Percentiles rank a stretch among this genome's conserved stretches.
phyloP scores from a whole-genome alignment of 1,140 invertebrate genomes.

The Muscidifurax raptorellus region DNA sequence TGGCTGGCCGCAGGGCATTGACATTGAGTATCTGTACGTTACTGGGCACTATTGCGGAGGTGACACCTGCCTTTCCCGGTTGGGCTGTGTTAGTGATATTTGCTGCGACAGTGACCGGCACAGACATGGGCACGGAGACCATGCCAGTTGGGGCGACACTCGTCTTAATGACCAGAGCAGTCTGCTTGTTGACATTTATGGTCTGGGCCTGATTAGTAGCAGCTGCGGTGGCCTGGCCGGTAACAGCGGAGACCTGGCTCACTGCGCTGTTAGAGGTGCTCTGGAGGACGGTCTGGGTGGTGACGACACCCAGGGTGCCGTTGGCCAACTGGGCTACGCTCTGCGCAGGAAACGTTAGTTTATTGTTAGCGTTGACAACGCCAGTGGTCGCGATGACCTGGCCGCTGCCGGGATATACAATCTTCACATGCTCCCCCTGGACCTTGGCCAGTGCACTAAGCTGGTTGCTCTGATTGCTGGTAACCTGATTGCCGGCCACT shows the following conservation, averaged over 20 bases:
- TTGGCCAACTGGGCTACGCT: constrained; percentile 66
- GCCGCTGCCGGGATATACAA: constrained; percentile 71
- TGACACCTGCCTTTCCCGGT: constrained; percentile 76
- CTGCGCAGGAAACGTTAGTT: constrained; percentile 43
- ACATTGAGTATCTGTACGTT: constrained; percentile 91
- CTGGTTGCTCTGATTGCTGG: constrained; percentile 64
- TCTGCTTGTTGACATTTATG: constrained; percentile 76
- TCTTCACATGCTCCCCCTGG: constrained; percentile 71
- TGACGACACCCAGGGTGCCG: constrained; percentile 68
- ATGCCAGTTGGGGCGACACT: constrained; percentile 78
- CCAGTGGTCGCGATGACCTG: constrained; percentile 68
- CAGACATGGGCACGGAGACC: constrained; percentile 83
- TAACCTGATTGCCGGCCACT: constrained; percentile 69
- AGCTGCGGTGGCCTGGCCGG: constrained; percentile 20
- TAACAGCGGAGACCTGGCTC: constrained; percentile 55
- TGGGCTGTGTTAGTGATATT: constrained; percentile 71
- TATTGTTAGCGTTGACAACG: constrained; percentile 47
- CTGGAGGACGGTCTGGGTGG: constrained; percentile 65
- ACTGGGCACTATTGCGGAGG: constrained; percentile 79
- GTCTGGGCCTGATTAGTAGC: constrained; percentile 52
- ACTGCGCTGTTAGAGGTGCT: constrained; percentile 63
- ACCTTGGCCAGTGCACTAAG: constrained; percentile 42
- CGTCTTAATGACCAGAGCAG: constrained; percentile 83
- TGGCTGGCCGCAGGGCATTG: constrained; percentile 82
- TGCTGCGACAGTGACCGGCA: constrained; percentile 76